phyloP scores from a whole-genome alignment of 1,140 invertebrate species.

The Tribolium madens region DNA sequence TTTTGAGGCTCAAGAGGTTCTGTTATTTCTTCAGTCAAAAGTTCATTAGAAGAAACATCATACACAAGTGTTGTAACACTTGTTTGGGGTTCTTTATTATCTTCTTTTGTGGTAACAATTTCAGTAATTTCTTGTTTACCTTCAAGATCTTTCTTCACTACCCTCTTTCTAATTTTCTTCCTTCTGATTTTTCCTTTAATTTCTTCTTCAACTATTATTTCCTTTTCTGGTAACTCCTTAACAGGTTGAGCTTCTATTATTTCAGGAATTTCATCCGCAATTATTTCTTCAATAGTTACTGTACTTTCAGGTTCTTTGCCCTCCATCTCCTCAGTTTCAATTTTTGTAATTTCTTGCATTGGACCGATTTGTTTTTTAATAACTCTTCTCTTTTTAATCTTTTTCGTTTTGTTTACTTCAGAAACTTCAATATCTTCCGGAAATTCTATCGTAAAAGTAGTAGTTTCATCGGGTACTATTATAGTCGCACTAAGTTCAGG shows the following conservation, averaged over 20 bases:
- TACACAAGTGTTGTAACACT: slow-evolving; percentile 50
- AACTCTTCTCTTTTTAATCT: slow-evolving; percentile 28
- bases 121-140: slow-evolving; percentile 57
- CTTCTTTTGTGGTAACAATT: slow-evolving; percentile 60
- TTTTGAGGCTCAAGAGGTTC: slow-evolving; percentile 36
- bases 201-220: slow-evolving; percentile 60
- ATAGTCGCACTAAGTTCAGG: slow-evolving; percentile 1
- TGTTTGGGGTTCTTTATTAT: slow-evolving; percentile 56
- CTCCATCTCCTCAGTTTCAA: slow-evolving; percentile 67
- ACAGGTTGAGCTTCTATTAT: slow-evolving; percentile 60
- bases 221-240: slow-evolving; percentile 62
- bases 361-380: slow-evolving; percentile 56
- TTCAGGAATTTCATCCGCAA: slow-evolving; percentile 62
- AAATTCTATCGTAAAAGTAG: slow-evolving; percentile 3
- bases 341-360: slow-evolving; percentile 64
- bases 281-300: slow-evolving; percentile 62
- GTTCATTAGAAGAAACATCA: slow-evolving; percentile 9
- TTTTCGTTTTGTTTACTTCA: slow-evolving; percentile 1
- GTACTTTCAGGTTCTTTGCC: slow-evolving; percentile 64
- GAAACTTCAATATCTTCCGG: slow-evolving; percentile 58
- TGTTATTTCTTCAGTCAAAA: slow-evolving; percentile 40
- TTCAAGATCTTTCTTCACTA: slow-evolving; percentile 55
- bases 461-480: not conserved
- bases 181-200: slow-evolving; percentile 60
- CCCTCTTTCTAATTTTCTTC: slow-evolving; percentile 59